Evolutionary conservation across 2,113 vertebrate species (phyloP).

Genomic region (Accipiter cooperii): DNA sequence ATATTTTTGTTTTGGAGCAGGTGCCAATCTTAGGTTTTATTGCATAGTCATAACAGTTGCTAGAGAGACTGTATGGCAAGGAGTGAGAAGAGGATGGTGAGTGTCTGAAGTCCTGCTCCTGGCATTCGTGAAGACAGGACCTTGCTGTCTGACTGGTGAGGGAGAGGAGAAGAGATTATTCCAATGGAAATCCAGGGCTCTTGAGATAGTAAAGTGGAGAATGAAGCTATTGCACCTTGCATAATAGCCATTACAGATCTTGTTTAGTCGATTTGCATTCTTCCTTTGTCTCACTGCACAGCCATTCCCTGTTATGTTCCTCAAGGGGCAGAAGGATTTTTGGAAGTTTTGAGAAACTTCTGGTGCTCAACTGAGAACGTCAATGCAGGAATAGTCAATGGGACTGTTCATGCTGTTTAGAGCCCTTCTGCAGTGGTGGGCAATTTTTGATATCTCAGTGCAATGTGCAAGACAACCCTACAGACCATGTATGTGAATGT

Average conservation of each 20-base stretch:
- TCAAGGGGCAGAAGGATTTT: not conserved
- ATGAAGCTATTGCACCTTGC: not conserved
- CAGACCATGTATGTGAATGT: not conserved
- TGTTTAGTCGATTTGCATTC: not conserved
- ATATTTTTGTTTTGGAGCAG: not conserved
- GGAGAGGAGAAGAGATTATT: not conserved
- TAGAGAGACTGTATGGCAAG: not conserved
- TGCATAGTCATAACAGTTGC: not conserved
- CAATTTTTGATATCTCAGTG: not conserved
- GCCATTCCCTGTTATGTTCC: not conserved
- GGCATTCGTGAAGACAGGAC: not conserved
- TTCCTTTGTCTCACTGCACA: not conserved
- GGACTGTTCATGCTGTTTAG: not conserved
- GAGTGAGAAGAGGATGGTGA: not conserved
- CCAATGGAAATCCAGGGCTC: not conserved
- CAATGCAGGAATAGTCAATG: not conserved
- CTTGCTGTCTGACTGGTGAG: not conserved
- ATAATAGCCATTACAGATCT: not conserved
- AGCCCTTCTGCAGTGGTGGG: not conserved
- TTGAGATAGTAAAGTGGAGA: not conserved
- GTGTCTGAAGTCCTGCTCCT: not conserved
- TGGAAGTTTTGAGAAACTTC: not conserved
- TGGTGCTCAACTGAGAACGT: not conserved
- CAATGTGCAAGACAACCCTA: not conserved
- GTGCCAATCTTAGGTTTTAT: not conserved